Evolutionary conservation across 2,797 vertebrate genomes (phyloP).

Genomic region (Anabacerthia variegaticeps): DNA sequence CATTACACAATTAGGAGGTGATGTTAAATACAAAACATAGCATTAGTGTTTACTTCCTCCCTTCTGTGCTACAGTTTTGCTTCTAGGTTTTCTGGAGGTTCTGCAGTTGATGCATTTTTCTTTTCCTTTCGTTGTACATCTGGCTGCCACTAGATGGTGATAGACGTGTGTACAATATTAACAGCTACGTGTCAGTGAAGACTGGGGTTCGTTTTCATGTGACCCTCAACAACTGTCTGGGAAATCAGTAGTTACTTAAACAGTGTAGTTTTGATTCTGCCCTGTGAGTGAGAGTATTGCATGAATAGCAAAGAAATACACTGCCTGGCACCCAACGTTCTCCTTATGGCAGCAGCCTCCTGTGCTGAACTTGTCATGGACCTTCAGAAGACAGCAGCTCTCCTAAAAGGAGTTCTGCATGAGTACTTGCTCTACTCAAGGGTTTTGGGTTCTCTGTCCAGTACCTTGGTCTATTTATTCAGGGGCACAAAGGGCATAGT

Average conservation of each 20-base stretch:
- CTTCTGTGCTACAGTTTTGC: not conserved
- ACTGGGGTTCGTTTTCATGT: not conserved
- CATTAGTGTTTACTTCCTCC: not conserved
- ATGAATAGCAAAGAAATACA: not conserved
- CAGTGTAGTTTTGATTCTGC: not conserved
- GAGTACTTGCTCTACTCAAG: not conserved
- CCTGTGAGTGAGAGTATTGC: not conserved
- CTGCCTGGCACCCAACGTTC: not conserved
- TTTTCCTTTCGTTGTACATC: not conserved
- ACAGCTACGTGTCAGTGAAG: not conserved
- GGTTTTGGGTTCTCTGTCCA: not conserved
- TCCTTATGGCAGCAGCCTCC: not conserved
- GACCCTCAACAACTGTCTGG: not conserved
- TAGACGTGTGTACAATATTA: constrained; percentile 35
- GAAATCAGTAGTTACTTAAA: not conserved
- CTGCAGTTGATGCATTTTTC: not conserved
- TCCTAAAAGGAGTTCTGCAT: not conserved
- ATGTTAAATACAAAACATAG: not conserved
- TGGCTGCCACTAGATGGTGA: constrained; percentile 67
- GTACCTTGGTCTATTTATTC: not conserved
- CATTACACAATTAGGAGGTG: not conserved
- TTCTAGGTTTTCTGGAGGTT: not conserved
- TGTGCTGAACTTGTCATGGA: not conserved
- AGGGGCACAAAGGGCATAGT: not conserved
- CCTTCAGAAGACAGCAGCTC: not conserved